A percentile compares a stretch with the other conserved stretches of the same genome.
These are phyloP conservation scores for Ichneumoninae sp. DNA, from an alignment of 2,888 invertebrate species.

Conservation along the genomic window DNA sequence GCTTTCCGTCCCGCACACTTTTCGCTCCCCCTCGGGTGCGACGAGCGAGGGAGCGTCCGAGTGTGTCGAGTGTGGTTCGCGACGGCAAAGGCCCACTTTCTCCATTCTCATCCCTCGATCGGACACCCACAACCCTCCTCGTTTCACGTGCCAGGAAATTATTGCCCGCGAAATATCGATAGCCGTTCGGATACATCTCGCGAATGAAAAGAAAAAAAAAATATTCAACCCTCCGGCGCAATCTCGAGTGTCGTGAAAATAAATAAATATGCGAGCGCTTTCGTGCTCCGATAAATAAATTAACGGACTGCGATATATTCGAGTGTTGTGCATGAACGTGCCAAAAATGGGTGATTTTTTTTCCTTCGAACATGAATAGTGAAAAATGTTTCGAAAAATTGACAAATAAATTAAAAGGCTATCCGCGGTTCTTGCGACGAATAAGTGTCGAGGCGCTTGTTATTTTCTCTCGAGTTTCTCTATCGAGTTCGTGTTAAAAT, in stretches of 20 bases:
- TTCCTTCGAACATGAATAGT: not conserved
- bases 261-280: conserved; percentile 34
- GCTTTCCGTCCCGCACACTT: conserved; percentile 40
- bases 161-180: conserved; percentile 55
- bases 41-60: conserved; percentile 47
- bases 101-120: conserved; percentile 51
- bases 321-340: conserved; percentile 27
- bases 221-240: not conserved
- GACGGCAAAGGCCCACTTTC: conserved; percentile 61
- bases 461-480: not conserved
- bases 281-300: conserved; percentile 9
- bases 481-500: not conserved
- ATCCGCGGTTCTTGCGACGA: not conserved
- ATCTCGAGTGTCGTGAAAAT: conserved; percentile 16
- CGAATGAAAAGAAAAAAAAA: conserved; percentile 36
- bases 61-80: conserved; percentile 50
- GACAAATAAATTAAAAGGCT: not conserved
- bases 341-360: not conserved
- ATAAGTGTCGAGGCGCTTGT: not conserved
- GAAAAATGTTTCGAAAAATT: not conserved
- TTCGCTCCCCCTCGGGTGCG: conserved; percentile 57
- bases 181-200: conserved; percentile 22
- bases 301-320: not conserved
- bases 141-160: conserved; percentile 64
- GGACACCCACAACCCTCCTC: conserved; percentile 8